phyloP scores from a whole-genome alignment of 30 jellyfish, hydroid and myxozoan genomes.

The Aurelia sp. region DNA sequence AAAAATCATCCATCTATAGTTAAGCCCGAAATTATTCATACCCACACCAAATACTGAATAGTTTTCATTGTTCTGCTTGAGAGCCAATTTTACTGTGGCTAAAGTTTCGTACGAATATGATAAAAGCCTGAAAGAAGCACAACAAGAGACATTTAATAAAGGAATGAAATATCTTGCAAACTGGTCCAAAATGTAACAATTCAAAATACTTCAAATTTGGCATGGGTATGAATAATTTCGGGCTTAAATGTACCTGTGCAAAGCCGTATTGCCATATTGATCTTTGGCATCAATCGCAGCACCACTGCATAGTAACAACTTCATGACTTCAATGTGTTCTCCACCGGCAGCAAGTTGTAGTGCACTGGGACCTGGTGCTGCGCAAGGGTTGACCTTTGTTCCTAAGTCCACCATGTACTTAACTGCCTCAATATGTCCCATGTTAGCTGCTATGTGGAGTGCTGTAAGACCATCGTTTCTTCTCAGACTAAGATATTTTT shows the following conservation, averaged over 20 bases:
- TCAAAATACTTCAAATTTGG: too few relatives aligned
- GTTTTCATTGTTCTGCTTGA: too few relatives aligned
- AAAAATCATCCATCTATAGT: too few relatives aligned
- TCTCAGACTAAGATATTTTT: conserved; percentile 1
- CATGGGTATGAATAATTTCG: too few relatives aligned
- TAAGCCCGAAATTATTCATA: too few relatives aligned
- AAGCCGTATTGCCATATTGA: conserved; percentile 35
- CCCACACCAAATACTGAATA: too few relatives aligned
- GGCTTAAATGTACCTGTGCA: conserved; percentile 5
- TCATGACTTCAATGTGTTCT: conserved; percentile 35
- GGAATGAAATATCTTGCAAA: too few relatives aligned
- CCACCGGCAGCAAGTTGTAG: conserved; percentile 31
- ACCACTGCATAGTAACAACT: conserved; percentile 23
- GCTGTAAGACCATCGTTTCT: conserved; percentile 41
- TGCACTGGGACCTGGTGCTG: neutral
- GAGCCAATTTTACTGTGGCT: too few relatives aligned
- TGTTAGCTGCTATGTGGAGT: conserved; percentile 55
- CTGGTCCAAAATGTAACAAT: too few relatives aligned
- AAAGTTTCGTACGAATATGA: too few relatives aligned
- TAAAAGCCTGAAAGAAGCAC: too few relatives aligned
- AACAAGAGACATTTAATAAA: too few relatives aligned
- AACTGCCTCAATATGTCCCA: conserved; percentile 58
- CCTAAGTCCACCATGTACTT: conserved; percentile 25
- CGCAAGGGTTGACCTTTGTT: neutral
- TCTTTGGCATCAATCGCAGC: conserved; percentile 37